Evolutionary conservation across 1,140 invertebrate genomes (phyloP).

Genomic region (Pseudomyrmex gracilis): DNA sequence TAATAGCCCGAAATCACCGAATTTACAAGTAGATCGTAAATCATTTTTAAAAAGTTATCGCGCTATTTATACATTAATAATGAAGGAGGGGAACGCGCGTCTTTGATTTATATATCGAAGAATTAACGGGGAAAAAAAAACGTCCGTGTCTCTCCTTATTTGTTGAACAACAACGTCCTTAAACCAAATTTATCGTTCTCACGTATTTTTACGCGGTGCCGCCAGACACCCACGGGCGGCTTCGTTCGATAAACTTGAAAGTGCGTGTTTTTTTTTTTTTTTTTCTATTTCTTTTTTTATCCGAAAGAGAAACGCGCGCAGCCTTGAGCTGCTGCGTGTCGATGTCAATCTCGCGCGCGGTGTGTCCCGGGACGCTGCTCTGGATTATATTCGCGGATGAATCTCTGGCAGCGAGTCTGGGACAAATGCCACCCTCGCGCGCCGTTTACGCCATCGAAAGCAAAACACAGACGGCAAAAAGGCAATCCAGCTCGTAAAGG

Average conservation of each 20-base stretch:
- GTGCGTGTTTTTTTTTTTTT: no score
- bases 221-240: neutral
- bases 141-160: conserved; percentile 4
- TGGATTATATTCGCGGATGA: conserved; percentile 51
- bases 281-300: no score
- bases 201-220: conserved; percentile 12
- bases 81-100: neutral
- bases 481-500: conserved; percentile 68
- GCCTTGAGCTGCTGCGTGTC: neutral
- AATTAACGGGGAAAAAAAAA: neutral
- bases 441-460: conserved; percentile 72
- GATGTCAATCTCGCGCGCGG: conserved; percentile 1
- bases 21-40: conserved; percentile 9
- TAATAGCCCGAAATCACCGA: conserved; percentile 5
- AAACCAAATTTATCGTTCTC: conserved; percentile 24
- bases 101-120: conserved; percentile 3
- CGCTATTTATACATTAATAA: conserved; percentile 17
- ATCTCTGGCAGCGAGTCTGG: conserved; percentile 35
- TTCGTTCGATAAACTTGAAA: no score
- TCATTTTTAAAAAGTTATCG: conserved; percentile 17
- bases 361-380: neutral
- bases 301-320: no score
- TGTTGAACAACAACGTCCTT: conserved; percentile 19
- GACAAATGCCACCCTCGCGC: conserved; percentile 76
- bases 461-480: conserved; percentile 79